These are phyloP conservation scores for Silurus lanzhouensis DNA, from an alignment of 2,797 vertebrate genomes.

Conservation along the genomic window DNA sequence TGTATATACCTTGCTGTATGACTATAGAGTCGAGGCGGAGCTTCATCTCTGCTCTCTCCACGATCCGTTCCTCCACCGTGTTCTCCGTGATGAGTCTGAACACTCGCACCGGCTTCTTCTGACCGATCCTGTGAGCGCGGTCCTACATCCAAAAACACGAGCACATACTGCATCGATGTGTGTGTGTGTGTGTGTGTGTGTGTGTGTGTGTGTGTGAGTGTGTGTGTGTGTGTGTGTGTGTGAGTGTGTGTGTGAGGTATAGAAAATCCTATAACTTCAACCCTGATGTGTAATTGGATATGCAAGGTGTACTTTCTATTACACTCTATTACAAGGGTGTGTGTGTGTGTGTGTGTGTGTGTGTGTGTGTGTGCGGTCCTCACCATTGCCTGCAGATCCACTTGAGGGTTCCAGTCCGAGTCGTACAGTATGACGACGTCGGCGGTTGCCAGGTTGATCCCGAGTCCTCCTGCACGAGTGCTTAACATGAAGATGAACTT, in stretches of 20 bases:
- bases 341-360: background rate
- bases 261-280: background rate
- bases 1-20: conserved; percentile 83
- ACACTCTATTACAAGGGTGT: background rate
- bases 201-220: conserved; percentile 33
- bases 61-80: conserved; percentile 87
- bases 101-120: conserved; percentile 84
- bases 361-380: conserved; percentile 24
- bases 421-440: conserved; percentile 88
- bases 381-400: conserved; percentile 89
- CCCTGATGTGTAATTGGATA: background rate
- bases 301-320: background rate
- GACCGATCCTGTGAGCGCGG: conserved; percentile 87
- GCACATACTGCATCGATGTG: background rate
- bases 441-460: conserved; percentile 87
- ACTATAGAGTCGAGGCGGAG: conserved; percentile 89
- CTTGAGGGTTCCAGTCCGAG: conserved; percentile 90
- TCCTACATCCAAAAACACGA: conserved; percentile 66
- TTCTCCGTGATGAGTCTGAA: conserved; percentile 88
- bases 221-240: conserved; percentile 21
- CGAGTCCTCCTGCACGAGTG: conserved; percentile 85
- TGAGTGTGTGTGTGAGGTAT: background rate
- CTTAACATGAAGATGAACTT: conserved; percentile 90
- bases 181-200: conserved; percentile 2
- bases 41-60: conserved; percentile 87